Evolutionary conservation across 2,797 vertebrate genomes (phyloP).

Genomic region (Steatocranus sp.): DNA sequence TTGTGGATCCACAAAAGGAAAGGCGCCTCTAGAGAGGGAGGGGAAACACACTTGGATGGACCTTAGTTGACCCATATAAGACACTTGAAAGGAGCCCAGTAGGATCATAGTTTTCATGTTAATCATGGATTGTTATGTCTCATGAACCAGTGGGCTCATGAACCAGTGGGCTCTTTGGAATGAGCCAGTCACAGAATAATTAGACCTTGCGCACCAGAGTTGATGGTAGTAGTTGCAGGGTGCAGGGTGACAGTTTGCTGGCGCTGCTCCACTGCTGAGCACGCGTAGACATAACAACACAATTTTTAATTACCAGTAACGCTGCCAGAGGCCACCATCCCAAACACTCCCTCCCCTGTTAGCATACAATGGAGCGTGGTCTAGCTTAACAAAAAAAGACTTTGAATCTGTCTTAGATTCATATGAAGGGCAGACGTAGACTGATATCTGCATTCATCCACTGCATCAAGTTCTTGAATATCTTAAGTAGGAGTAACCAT

Average conservation of each 20-base stretch:
- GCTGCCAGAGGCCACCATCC: neutral
- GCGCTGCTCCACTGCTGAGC: neutral
- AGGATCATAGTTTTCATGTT: neutral
- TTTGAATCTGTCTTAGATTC: neutral
- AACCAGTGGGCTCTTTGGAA: neutral
- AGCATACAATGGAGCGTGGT: neutral
- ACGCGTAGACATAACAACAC: constrained; percentile 21
- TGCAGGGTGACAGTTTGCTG: neutral
- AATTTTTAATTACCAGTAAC: constrained; percentile 37
- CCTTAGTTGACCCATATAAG: neutral
- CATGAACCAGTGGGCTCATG: neutral
- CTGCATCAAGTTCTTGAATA: neutral
- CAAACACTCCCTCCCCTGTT: neutral
- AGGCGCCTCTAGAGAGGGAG: neutral
- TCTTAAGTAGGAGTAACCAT: neutral
- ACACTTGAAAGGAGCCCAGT: neutral
- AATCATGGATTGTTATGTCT: neutral
- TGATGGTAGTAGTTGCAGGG: constrained; percentile 12
- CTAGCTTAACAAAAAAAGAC: neutral
- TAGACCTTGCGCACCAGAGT: neutral
- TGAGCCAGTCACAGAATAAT: constrained; percentile 1
- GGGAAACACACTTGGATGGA: neutral
- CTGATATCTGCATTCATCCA: neutral
- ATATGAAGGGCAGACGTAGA: neutral
- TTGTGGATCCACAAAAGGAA: neutral